A percentile compares a stretch with the other conserved stretches of the same genome.
phyloP scores from a whole-genome alignment of 2,113 vertebrate genomes.

The Pituophis catenifer region DNA sequence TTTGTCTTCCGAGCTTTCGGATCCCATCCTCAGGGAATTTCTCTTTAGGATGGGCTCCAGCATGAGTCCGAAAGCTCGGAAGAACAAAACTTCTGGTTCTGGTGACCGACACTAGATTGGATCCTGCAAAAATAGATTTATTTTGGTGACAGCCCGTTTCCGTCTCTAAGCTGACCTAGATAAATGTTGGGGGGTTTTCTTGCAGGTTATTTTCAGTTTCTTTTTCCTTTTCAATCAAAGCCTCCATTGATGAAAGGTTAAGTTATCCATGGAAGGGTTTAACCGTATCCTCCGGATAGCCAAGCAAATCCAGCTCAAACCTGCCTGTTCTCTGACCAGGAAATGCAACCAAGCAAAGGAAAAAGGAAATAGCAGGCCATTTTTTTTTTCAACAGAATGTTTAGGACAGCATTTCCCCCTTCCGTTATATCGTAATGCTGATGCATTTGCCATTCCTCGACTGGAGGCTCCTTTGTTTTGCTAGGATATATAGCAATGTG shows the following conservation, averaged over 20 bases:
- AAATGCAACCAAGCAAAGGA: constrained; percentile 50
- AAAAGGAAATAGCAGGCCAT: constrained; percentile 63
- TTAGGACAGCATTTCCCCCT: constrained; percentile 67
- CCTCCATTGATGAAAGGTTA: constrained; percentile 49
- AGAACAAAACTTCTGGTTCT: no score
- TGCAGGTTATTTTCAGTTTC: not conserved
- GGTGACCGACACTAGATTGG: no score
- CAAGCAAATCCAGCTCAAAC: constrained; percentile 57
- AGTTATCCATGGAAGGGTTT: constrained; percentile 38
- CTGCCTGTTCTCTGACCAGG: constrained; percentile 54
- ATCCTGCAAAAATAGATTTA: no score
- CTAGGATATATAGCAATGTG: not conserved
- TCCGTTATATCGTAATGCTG: constrained; percentile 44
- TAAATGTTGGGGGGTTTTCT: constrained; percentile 53
- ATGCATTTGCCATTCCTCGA: constrained; percentile 47
- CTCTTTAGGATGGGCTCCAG: no score
- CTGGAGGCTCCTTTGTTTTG: not conserved
- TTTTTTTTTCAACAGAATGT: constrained; percentile 62
- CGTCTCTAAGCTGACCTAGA: constrained; percentile 58
- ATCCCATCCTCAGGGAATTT: no score
- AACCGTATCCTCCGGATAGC: constrained; percentile 55
- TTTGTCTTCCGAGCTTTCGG: no score
- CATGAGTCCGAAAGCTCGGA: no score
- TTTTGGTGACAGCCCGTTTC: constrained; percentile 24
- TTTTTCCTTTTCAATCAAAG: constrained; percentile 60